A percentile compares a stretch with the other conserved stretches of the same genome.
Conservation (phyloP, 2,113 vertebrate genomes). For the Tichodroma muraria region DNA sequence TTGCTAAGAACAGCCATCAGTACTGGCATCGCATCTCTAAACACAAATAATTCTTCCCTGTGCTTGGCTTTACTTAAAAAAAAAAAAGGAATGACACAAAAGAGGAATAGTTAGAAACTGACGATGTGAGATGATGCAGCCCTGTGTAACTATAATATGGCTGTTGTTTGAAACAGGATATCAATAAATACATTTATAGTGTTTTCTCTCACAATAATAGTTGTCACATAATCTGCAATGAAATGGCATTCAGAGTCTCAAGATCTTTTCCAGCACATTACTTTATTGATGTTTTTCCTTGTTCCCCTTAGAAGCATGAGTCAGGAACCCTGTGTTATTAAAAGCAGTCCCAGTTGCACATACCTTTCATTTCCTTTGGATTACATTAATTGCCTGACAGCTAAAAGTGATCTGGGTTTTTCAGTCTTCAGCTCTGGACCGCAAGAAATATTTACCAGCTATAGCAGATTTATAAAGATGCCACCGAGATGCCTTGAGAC, state of each 20-base stretch:
- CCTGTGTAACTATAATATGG: not conserved
- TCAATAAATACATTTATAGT: not conserved
- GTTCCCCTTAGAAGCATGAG: conserved; percentile 43
- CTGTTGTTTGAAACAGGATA: not conserved
- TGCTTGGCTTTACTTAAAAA: not conserved
- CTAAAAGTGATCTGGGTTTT: conserved; percentile 67
- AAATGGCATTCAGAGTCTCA: conserved; percentile 21
- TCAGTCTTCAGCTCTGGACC: conserved; percentile 56
- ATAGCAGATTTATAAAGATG: conserved; percentile 74
- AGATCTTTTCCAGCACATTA: not conserved
- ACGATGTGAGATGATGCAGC: not conserved
- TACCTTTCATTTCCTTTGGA: conserved; percentile 74
- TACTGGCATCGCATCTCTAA: not conserved
- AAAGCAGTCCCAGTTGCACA: conserved; percentile 62
- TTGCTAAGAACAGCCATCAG: not conserved
- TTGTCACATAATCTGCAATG: conserved; percentile 8
- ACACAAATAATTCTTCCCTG: not conserved
- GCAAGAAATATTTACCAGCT: conserved; percentile 71
- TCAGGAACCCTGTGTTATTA: conserved; percentile 68
- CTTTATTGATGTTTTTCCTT: conserved; percentile 50
- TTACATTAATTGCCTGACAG: conserved; percentile 77
- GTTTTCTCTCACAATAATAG: conserved; percentile 7
- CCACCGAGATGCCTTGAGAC: conserved; percentile 71
- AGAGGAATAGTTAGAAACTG: not conserved
- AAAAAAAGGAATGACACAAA: not conserved